Evolutionary conservation across 2,888 invertebrate genomes (phyloP), one percentile per base, ranked within the genome.

Genomic region (Auanema freiburgensis): DNA sequence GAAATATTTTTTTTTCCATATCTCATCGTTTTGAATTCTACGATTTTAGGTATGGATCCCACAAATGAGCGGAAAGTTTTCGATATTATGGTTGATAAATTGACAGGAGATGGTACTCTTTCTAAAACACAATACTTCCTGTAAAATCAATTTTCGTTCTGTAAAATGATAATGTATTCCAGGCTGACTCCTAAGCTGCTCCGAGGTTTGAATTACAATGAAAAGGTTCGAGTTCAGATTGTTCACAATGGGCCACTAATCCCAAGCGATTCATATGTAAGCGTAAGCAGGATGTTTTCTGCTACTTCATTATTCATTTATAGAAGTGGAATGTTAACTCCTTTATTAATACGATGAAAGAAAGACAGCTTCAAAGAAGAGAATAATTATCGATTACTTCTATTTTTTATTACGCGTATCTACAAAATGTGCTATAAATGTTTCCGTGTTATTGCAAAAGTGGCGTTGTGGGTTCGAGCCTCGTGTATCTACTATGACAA

Each of bases 31-130:
- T 46, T 16, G 16, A 5, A 5, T 46, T 46, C 16, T 46, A 10
- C n/a, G n/a, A n/a, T n/a, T 46, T 55, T 51, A 77, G 77, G 81
- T 33, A 82, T 82, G 82, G 83, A 83, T 59, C 77, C 79, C 24
- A 71, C 69, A 6, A 83, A 83, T 58, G 83, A 83, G 59, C 65
- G 79, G 25, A 74, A 76, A 61, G 80, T 83, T 25, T 81, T 83
- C 65, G 76, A 82, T 44, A 74, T 83, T 50, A 83, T 83, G 79
- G 77, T 82, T 24, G 67, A 79, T 18, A 63, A 75, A 51, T 70
- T 81, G 52, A 71, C 68, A 42, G 71, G 69, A 43, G 43, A 59
- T 18, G 74, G 76, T 40, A 65, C 69, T n/a, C 72, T 80, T 41
- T 64, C 71, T 2, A 76, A 77, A 57, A 76, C 79, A 4, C 82